Base-by-base conservation (phyloP, 2,797 vertebrate species). In the Eulemur rubriventer region DNA sequence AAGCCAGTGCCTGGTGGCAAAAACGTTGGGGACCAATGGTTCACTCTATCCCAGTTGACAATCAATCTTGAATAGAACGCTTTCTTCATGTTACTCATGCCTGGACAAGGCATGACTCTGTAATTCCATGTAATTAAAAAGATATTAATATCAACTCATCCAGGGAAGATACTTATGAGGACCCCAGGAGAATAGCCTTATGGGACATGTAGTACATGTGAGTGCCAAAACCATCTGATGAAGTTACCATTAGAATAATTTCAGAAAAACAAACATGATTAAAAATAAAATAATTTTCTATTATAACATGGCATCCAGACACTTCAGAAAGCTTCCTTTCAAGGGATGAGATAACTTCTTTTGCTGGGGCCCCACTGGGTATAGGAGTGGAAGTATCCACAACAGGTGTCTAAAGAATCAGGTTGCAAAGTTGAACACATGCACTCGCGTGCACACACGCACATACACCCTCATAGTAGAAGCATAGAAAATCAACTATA, bases 201-300 rank as follows among this genome's bases (percentile, higher is more conserved):
- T 35, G 52, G 95, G 70, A 81, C 41, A 86, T 38, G 3, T 28
- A 88, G 70, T 35, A 89, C 10, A 50, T 80, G 16, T 78, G 70
- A 88, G 4, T 48, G 2, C 16, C 80, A 80, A 94, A 85, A 35
- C 7, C 73, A 89, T 55, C 22, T 91, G 41, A 86, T 75, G 7
- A 86, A 89, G 3, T 9, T 43, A 65, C 28, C 52, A 48, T 63
- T 12, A 76, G 55, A 89, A 72, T 48, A 86, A 82, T 86, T 79
- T 55, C 41, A 67, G 26, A 89, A 69, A 90, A 90, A 30, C 61
- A 94, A 88, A 55, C 24, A 83, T 63, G 18, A 93, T 4, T 91
- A 35, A 91, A 92, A 94, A 70, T 70, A 94, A 95, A 95, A 94
- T 55, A 81, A 86, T 61, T 94, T 96, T 94, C 33, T 63, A 38